Base-by-base conservation (phyloP, 2,113 vertebrate genomes). In the Pseudorhombus dupliciocellatus region DNA sequence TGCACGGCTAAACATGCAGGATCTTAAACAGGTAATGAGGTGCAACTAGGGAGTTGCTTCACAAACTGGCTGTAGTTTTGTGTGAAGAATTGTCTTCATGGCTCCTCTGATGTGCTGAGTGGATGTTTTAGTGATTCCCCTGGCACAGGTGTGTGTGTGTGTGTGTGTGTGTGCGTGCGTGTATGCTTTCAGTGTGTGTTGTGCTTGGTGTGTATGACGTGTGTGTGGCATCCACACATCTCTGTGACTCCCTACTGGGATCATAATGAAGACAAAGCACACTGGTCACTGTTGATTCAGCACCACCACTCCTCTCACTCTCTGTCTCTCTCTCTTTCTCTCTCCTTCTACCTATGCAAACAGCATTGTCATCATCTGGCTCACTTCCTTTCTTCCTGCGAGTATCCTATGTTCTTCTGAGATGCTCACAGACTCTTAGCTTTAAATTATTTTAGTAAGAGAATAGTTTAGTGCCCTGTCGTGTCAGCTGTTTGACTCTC, bases 191-290 rank as follows among this genome's bases (percentile, higher is more conserved):
- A 53, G 86, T 87, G 67, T 78, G 62, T 3, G 8, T 59, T 44
- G 9, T 9, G 9, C 2, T 10, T 9, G 57, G 12, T 65, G 68
- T 73, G 76, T 61, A 75, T 84, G 79, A 57, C 58, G 84, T 83
- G 82, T 81, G 80, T 59, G 56, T 24, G 34, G 78, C 84, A 79
- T 76, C 67, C 62, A 66, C 34, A 14, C 74, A 77, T 77, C 79
- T 92, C 92, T 94, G 92, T 92, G 94, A 93, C 94, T 94, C 94
- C 87, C 94, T 92, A 93, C 90, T 91, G 94, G 93, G 93, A 92
- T 93, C 94, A 94, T 96, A 95, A 96, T 96, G 94, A 95, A 95
- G 95, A 96, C 95, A 94, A 94, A 97, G 94, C 92, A 93, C 87
- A 90, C 64, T 94, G 94, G 95, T 95, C 96, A 93, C 93, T 95